phyloP scores from a whole-genome alignment of 2,113 vertebrate genomes.

The Acrocephalus kingi region DNA sequence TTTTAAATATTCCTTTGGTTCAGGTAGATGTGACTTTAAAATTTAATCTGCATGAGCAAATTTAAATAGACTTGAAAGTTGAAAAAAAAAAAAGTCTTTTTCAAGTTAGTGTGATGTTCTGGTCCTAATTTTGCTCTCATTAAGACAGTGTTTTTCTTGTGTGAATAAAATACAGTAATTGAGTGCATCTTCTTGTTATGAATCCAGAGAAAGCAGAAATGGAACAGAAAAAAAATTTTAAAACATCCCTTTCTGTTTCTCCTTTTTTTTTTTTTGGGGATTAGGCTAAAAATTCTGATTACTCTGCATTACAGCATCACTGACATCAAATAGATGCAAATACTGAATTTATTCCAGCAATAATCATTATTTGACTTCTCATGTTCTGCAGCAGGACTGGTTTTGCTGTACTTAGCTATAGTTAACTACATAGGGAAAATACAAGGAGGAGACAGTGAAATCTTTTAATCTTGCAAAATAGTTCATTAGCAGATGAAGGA shows the following conservation, averaged over 20 bases:
- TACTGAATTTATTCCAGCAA: not conserved
- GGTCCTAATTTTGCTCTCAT: not conserved
- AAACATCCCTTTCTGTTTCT: not conserved
- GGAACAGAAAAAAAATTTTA: too few species aligned
- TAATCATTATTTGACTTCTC: not conserved
- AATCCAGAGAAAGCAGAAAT: not conserved
- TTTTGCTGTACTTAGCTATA: not conserved
- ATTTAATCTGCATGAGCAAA: not conserved
- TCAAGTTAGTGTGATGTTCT: not conserved
- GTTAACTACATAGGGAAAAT: not conserved
- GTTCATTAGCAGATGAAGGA: not conserved
- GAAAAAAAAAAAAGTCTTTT: not conserved
- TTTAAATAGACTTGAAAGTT: not conserved
- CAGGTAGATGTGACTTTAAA: not conserved
- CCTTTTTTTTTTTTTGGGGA: not conserved
- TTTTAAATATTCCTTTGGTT: not conserved
- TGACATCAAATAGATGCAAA: not conserved
- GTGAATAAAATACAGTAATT: not conserved
- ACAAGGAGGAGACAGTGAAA: not conserved
- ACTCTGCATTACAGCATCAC: not conserved
- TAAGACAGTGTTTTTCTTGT: not conserved
- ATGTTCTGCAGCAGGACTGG: not conserved
- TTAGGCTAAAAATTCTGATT: not conserved
- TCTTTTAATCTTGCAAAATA: not conserved
- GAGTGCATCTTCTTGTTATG: not conserved